phyloP scores from a whole-genome alignment of 2,888 invertebrate species.

The Leptopilina syphax region DNA sequence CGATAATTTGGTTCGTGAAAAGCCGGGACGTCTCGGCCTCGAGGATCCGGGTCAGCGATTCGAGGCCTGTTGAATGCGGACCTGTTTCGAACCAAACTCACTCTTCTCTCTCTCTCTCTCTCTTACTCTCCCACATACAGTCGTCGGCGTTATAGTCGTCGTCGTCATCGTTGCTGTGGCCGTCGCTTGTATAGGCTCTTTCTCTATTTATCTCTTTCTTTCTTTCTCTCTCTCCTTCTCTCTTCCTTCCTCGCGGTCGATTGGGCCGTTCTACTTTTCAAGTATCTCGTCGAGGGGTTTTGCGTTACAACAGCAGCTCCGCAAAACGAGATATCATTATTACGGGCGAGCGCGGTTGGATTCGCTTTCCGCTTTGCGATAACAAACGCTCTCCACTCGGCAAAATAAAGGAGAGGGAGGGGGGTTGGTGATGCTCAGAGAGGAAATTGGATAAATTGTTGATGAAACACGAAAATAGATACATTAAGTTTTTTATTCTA shows the following conservation, averaged over 20 bases:
- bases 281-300: conserved; percentile 42
- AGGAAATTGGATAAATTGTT: conserved; percentile 2
- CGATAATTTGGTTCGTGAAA: conserved; percentile 53
- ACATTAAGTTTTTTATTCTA: not conserved
- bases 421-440: no score
- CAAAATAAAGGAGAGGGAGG: not conserved
- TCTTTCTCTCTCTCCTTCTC: no score
- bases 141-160: no score
- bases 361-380: conserved; percentile 25
- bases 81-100: conserved; percentile 52
- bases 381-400: not conserved
- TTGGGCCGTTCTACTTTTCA: conserved; percentile 43
- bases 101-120: no score
- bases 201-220: no score
- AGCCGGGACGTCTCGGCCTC: conserved; percentile 55
- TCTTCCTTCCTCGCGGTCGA: conserved; percentile 46
- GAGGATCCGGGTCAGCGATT: conserved; percentile 65
- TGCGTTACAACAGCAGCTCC: conserved; percentile 28
- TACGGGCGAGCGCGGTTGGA: conserved; percentile 14
- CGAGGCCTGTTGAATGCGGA: conserved; percentile 65
- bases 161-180: conserved; percentile 41
- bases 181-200: conserved; percentile 39
- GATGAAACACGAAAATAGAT: not conserved
- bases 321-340: conserved; percentile 41
- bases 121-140: no score